Evolutionary conservation across 2,113 vertebrate species (phyloP).

Genomic region (Mirza zaza): DNA sequence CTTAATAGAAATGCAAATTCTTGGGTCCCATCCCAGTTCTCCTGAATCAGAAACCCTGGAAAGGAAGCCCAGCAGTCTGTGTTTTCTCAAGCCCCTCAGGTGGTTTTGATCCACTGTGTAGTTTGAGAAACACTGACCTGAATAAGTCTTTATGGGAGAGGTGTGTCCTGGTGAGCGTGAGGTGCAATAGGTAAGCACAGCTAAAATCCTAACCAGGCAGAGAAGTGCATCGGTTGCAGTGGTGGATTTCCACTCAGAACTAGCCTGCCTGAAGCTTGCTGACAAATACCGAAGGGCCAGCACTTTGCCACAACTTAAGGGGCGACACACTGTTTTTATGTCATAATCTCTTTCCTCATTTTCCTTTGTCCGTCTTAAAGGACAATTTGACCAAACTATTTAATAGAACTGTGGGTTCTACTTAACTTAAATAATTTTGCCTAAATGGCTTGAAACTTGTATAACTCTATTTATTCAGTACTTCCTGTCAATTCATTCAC

Average conservation of each 20-base stretch:
- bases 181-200: not conserved
- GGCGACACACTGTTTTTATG: not conserved
- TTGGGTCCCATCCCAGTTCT: not conserved
- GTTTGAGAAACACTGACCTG: not conserved
- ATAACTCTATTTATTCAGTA: not conserved
- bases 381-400: not conserved
- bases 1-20: not conserved
- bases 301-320: not conserved
- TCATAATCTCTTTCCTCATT: not conserved
- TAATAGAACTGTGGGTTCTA: not conserved
- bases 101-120: not conserved
- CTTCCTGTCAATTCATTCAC: not conserved
- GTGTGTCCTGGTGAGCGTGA: not conserved
- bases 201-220: not conserved
- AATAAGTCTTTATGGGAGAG: not conserved
- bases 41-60: not conserved
- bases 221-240: not conserved
- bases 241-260: not conserved
- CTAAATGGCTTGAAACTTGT: not conserved
- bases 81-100: not conserved
- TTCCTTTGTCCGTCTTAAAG: not conserved
- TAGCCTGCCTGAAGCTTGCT: not conserved
- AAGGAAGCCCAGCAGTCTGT: not conserved
- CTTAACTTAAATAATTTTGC: not conserved
- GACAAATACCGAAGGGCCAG: not conserved